A percentile compares a stretch with the other conserved stretches of the same genome.
These are phyloP conservation scores for Galleria mellonella DNA, from an alignment of 1,140 invertebrate genomes.

Conservation along the genomic window DNA sequence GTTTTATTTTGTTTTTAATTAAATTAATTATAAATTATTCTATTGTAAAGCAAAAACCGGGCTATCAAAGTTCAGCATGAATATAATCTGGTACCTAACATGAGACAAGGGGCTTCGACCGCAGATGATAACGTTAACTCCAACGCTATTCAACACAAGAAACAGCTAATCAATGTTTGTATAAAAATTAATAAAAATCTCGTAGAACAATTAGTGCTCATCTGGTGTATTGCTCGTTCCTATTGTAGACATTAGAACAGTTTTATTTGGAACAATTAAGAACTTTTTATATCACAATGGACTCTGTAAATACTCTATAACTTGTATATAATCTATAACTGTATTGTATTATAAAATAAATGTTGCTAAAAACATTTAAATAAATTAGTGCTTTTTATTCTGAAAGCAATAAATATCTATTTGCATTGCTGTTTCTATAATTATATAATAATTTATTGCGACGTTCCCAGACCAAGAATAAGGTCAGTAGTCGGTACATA, in stretches of 20 bases:
- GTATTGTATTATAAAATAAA: too few relatives aligned
- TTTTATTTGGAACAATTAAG: too few relatives aligned
- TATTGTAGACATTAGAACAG: too few relatives aligned
- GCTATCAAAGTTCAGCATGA: constrained; percentile 59
- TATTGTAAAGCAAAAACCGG: constrained; percentile 33
- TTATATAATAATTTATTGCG: constrained; percentile 3
- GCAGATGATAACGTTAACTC: constrained; percentile 43
- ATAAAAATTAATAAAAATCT: constrained; percentile 12
- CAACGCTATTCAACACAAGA: constrained; percentile 6
- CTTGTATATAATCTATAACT: too few relatives aligned
- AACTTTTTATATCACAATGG: too few relatives aligned
- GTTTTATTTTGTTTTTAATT: too few relatives aligned
- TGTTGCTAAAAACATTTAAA: too few relatives aligned
- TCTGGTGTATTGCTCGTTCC: background rate
- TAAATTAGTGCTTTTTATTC: too few relatives aligned
- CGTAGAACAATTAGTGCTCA: constrained; percentile 1
- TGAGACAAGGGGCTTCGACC: constrained; percentile 57
- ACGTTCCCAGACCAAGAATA: constrained; percentile 1
- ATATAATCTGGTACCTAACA: constrained; percentile 47
- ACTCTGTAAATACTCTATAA: too few relatives aligned
- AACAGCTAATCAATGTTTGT: constrained; percentile 11
- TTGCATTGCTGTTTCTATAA: constrained; percentile 2
- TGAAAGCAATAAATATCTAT: too few relatives aligned
- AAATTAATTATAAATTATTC: too few relatives aligned
- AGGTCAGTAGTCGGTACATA: background rate